Evolutionary conservation across 2,797 vertebrate genomes (phyloP), one percentile per base, ranked within the genome.

Genomic region (Naso thynnoides): DNA sequence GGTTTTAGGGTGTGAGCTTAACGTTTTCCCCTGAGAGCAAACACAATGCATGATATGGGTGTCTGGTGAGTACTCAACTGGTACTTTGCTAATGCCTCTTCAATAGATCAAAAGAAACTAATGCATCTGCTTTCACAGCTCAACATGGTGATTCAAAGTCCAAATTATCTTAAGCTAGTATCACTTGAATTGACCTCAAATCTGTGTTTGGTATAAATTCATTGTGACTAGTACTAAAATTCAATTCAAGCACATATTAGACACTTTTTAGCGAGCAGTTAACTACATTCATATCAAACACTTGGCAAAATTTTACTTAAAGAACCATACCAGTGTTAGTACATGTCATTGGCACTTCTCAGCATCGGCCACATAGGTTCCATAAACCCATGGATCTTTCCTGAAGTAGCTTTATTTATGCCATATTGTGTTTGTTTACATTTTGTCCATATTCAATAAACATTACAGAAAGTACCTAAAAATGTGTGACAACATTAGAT

Each of bases 1-100:
- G 61, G 76, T 82, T 85, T 62, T 65, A 68, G 45, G 60, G 54
- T n/a, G 67, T 57, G 63, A 64, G n/a, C 60, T 66, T 26, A 31
- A 78, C 27, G 27, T 16, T 69, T 60, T 66, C 42, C 59, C 26
- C 60, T 50, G 44, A 78, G 42, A 45, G 57, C 36, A 24, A 62
- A 61, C 24, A 72, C 44, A 66, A 45, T 26, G 16, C 41, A 78
- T 65, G 24, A 24, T 27, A 21, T 38, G 7, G 39, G 26, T 63
- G 27, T 59, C 21, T 66, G 29, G n/a, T 41, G 27, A 68, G 23
- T 55, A n/a, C 14, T 31, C 3, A 52, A 45, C 21, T 59, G 23
- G n/a, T 49, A 14, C 24, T 16, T 54, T 27, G 21, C 36, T 44
- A 6, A 57, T 50, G 27, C 42, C 15, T 19, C 36, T 29, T 39